Percentiles rank a stretch among this genome's conserved stretches.
Evolutionary conservation across 2,797 vertebrate species (phyloP).

Genomic region (Anas georgica): DNA sequence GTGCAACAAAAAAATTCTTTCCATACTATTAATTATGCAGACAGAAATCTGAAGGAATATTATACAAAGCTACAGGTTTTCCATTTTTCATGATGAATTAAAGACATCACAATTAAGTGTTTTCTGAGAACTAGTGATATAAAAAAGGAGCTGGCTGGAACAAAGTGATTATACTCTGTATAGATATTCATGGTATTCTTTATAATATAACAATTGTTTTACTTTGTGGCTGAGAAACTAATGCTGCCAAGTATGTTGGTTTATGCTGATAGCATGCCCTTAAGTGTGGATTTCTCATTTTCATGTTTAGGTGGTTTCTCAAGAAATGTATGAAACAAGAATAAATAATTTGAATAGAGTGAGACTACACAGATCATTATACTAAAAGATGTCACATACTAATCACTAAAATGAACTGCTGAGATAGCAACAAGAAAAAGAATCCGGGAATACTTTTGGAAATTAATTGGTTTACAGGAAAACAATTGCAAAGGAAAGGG

Average conservation of each 20-base stretch:
- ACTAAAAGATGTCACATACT: neutral
- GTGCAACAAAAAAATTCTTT: constrained; percentile 61
- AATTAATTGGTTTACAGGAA: neutral
- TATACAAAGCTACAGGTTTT: constrained; percentile 34
- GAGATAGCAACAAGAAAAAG: neutral
- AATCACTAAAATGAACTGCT: neutral
- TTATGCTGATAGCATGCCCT: neutral
- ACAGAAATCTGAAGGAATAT: constrained; percentile 45
- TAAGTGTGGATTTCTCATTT: neutral
- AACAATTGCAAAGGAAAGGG: neutral
- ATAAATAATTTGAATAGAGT: neutral
- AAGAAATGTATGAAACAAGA: neutral
- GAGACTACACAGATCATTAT: neutral
- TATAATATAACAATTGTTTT: neutral
- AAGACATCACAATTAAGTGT: constrained; percentile 11
- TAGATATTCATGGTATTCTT: neutral
- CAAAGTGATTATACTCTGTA: neutral
- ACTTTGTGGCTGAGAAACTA: neutral
- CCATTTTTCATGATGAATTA: constrained; percentile 44
- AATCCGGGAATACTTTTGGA: neutral
- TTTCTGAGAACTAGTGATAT: constrained; percentile 10
- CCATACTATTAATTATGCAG: constrained; percentile 63
- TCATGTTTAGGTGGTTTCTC: constrained; percentile 2
- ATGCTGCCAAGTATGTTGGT: neutral
- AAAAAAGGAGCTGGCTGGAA: neutral